These are phyloP conservation scores for Folsomia candida DNA, from an alignment of 2,888 invertebrate species.

Conservation along the genomic window DNA sequence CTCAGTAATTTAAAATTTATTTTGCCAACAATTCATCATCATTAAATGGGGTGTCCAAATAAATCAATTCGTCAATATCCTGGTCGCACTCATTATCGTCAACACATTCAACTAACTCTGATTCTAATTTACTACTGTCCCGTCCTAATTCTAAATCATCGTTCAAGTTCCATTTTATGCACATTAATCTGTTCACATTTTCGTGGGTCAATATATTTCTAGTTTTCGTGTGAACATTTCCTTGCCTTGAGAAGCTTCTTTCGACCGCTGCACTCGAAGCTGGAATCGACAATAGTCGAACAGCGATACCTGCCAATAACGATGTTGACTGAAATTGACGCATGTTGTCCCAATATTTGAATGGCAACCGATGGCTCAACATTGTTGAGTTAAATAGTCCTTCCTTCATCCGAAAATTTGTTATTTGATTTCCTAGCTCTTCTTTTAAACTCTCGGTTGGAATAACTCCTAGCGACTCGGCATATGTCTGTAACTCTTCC, in stretches of 20 bases:
- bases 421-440: not conserved
- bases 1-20: conserved; percentile 2
- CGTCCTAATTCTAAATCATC: not conserved
- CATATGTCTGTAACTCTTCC: not conserved
- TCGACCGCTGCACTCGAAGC: conserved; percentile 7
- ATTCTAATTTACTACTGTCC: not conserved
- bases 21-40: not conserved
- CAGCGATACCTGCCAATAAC: not conserved
- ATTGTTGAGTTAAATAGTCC: not conserved
- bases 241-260: not conserved
- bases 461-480: not conserved
- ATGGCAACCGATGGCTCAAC: not conserved
- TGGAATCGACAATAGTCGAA: not conserved
- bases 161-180: conserved; percentile 12
- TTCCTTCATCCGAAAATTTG: not conserved
- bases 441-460: not conserved
- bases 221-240: conserved; percentile 3
- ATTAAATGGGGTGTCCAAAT: not conserved
- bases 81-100: not conserved
- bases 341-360: not conserved
- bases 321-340: not conserved
- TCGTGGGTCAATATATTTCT: not conserved
- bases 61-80: conserved; percentile 9
- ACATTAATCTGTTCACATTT: conserved; percentile 6
- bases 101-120: not conserved